Conservation (phyloP, 2,888 invertebrate genomes). For the Neelides folsomi region DNA sequence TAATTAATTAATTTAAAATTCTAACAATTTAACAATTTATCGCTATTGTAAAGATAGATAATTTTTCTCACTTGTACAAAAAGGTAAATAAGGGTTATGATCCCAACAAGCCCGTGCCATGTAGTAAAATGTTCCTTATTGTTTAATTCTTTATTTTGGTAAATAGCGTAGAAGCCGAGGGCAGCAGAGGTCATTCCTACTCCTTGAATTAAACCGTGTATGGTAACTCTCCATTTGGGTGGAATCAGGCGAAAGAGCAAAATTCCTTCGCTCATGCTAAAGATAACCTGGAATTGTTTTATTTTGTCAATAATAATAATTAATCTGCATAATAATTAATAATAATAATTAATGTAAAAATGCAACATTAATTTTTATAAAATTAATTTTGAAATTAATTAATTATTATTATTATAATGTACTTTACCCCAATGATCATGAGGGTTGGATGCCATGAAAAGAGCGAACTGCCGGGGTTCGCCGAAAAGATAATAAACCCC, state of each 20-base stretch:
- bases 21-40: no score
- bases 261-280: constrained; percentile 20
- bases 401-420: no score
- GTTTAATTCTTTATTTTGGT: constrained; percentile 18
- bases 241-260: constrained; percentile 18
- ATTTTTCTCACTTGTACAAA: neutral
- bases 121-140: constrained; percentile 21
- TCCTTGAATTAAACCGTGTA: constrained; percentile 20
- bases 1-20: no score
- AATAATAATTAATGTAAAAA: neutral
- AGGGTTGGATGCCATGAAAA: constrained; percentile 30
- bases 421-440: constrained; percentile 23
- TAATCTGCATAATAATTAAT: neutral
- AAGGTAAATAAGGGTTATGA: neutral
- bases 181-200: constrained; percentile 11
- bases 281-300: constrained; percentile 11
- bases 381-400: no score
- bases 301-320: neutral
- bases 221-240: constrained; percentile 11
- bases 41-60: no score
- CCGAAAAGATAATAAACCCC: constrained; percentile 12
- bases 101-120: constrained; percentile 23
- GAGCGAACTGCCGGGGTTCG: constrained; percentile 19
- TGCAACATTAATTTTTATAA: constrained; percentile 1
- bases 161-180: constrained; percentile 20